Conservation (phyloP, 2,888 invertebrate genomes). For the Synergus gifuensis region DNA sequence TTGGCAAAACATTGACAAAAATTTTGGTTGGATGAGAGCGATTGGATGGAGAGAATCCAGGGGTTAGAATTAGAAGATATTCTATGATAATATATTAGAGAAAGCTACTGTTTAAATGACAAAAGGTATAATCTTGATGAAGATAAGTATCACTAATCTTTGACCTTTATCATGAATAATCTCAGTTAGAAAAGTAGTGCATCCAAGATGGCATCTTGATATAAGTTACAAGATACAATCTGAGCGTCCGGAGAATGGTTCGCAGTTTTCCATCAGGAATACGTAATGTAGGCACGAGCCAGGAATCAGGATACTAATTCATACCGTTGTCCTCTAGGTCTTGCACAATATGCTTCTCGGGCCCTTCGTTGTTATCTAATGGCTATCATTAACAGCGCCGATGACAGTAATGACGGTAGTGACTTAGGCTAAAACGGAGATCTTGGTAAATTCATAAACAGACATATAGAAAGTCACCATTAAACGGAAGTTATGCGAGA, state of each 20-base stretch:
- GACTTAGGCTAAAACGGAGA: conserved; percentile 6
- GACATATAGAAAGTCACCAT: conserved; percentile 21
- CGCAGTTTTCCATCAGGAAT: conserved; percentile 57
- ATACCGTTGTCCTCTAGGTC: background rate
- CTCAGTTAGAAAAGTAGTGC: too few species aligned
- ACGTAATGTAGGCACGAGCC: conserved; percentile 57
- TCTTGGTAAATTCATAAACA: conserved; percentile 1
- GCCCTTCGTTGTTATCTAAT: conserved; percentile 27
- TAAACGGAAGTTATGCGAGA: conserved; percentile 29
- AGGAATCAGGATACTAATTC: conserved; percentile 57
- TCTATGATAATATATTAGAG: background rate
- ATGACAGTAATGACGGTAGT: conserved; percentile 28
- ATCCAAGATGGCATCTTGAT: too few species aligned
- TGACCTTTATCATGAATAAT: too few species aligned
- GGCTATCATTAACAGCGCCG: conserved; percentile 19
- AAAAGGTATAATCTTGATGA: too few species aligned
- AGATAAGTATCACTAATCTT: too few species aligned
- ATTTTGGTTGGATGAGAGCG: background rate
- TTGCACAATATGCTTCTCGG: background rate
- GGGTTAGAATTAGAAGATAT: conserved; percentile 22
- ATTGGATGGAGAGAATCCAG: background rate
- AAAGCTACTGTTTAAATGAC: too few species aligned
- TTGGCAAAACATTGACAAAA: background rate
- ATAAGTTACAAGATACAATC: too few species aligned
- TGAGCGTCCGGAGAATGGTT: background rate